Conservation (phyloP, 30 jellyfish, hydroid and myxozoan genomes). For the Aurelia coerulea region DNA sequence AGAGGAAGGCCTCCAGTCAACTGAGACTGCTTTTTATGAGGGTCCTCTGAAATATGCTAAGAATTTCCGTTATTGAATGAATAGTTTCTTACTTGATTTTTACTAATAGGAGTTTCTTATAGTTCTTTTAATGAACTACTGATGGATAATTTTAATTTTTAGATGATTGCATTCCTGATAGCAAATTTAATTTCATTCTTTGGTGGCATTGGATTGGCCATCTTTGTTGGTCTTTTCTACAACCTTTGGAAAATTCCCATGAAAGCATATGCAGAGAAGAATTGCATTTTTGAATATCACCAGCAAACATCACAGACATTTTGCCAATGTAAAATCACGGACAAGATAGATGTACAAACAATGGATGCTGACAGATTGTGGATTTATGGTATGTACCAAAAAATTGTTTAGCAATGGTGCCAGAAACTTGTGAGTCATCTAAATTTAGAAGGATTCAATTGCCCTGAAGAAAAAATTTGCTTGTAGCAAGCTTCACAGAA, state of each 20-base stretch:
- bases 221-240: conserved; percentile 62
- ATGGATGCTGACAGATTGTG: conserved; percentile 75
- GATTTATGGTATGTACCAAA: conserved; percentile 48
- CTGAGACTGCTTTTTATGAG: too few species aligned
- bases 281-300: conserved; percentile 66
- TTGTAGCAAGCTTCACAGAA: too few species aligned
- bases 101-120: background rate
- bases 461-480: too few species aligned
- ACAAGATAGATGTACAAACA: conserved; percentile 10
- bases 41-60: too few species aligned
- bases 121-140: background rate
- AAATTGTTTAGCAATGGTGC: too few species aligned
- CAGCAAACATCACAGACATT: conserved; percentile 50
- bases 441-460: too few species aligned
- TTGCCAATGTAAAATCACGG: conserved; percentile 53
- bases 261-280: conserved; percentile 42
- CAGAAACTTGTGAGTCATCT: too few species aligned
- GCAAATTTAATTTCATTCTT: conserved; percentile 77
- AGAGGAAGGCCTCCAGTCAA: too few species aligned
- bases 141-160: background rate
- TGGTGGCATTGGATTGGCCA: conserved; percentile 75
- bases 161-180: conserved; percentile 94
- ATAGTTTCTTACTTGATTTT: too few species aligned
- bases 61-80: too few species aligned
- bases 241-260: conserved; percentile 66